Evolutionary conservation across 2,797 vertebrate genomes (phyloP).

Genomic region (Catostomus latipinnis): DNA sequence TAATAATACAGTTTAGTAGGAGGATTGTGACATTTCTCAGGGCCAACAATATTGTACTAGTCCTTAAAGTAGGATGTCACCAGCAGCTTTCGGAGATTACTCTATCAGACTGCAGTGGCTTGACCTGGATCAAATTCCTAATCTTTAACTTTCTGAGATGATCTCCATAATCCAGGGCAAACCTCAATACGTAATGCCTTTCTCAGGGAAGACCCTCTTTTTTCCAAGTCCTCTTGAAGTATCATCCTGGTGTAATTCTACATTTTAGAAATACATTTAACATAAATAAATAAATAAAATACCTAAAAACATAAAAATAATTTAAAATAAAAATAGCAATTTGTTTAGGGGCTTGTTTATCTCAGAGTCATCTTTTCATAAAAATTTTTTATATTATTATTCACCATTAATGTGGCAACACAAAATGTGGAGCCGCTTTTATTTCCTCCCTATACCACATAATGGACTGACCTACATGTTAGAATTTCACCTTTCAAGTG

Average conservation of each 20-base stretch:
- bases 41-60: constrained; percentile 48
- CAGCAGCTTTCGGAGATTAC: constrained; percentile 23
- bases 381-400: not conserved
- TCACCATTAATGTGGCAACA: not conserved
- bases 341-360: not conserved
- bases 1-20: constrained; percentile 14
- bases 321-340: too few species aligned
- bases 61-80: constrained; percentile 49
- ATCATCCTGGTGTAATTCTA: constrained; percentile 2
- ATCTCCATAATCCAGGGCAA: constrained; percentile 9
- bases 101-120: constrained; percentile 34
- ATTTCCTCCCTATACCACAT: not conserved
- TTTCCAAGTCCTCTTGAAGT: constrained; percentile 6
- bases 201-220: constrained; percentile 2
- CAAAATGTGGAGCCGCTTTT: not conserved
- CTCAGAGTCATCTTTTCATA: not conserved
- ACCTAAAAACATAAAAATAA: not conserved
- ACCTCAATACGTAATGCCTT: constrained; percentile 8
- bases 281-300: not conserved
- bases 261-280: not conserved
- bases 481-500: not conserved
- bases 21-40: constrained; percentile 43
- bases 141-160: constrained; percentile 21
- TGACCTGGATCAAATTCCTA: constrained; percentile 49
- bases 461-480: not conserved